phyloP scores from a whole-genome alignment of 2,113 vertebrate genomes.

The Castor canadensis region DNA sequence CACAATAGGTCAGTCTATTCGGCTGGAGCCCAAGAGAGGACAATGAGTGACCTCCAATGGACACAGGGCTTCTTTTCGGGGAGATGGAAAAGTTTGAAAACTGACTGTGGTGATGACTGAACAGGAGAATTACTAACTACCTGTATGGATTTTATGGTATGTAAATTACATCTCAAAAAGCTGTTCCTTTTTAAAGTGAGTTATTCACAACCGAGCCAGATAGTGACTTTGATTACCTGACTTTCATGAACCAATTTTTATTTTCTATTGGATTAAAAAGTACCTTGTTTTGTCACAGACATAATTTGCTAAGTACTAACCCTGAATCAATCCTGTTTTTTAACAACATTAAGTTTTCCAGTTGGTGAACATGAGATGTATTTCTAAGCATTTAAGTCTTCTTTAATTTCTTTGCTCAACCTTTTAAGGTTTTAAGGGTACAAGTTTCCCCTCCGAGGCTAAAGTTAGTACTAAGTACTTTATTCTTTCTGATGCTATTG shows the following conservation, averaged over 20 bases:
- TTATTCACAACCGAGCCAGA: neutral
- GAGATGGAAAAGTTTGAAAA: neutral
- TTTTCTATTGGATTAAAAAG: neutral
- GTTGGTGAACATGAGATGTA: neutral
- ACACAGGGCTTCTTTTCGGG: neutral
- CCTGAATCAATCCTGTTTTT: neutral
- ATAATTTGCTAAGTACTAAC: neutral
- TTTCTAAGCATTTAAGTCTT: too few species aligned
- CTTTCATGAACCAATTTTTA: neutral
- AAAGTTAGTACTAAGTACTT: neutral
- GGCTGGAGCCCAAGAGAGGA: neutral
- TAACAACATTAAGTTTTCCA: neutral
- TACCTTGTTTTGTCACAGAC: neutral
- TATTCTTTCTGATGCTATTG: neutral
- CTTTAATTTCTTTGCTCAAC: neutral
- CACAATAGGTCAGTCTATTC: too few species aligned
- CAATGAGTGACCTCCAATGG: neutral
- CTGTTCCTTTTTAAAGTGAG: neutral
- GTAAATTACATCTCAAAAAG: neutral
- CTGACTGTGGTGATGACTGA: neutral
- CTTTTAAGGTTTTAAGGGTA: neutral
- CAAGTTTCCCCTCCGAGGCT: neutral
- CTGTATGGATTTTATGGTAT: neutral
- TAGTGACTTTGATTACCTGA: neutral
- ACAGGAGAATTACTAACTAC: neutral